Evolutionary conservation across 2,888 invertebrate genomes (phyloP).

Genomic region (Watsonalla binaria): DNA sequence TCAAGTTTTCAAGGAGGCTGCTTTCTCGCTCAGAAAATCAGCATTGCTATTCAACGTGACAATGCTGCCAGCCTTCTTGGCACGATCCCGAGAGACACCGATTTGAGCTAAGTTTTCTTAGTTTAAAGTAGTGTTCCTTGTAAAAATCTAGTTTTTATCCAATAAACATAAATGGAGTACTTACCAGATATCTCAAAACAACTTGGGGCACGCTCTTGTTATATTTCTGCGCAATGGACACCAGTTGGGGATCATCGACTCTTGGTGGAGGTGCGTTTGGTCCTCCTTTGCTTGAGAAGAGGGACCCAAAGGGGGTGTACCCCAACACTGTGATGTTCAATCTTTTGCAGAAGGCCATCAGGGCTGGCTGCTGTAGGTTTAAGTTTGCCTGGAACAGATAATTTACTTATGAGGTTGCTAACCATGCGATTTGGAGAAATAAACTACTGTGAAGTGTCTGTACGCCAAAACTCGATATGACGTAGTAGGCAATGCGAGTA

Average conservation of each 20-base stretch:
- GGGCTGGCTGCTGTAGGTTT: constrained; percentile 83
- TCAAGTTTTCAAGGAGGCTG: too few species aligned
- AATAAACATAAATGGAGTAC: too few species aligned
- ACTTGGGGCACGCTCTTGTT: constrained; percentile 82
- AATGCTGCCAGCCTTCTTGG: too few species aligned
- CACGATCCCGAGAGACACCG: too few species aligned
- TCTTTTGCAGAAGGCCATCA: constrained; percentile 83
- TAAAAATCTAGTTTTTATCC: neutral
- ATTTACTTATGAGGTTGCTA: neutral
- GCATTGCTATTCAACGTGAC: too few species aligned
- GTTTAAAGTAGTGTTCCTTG: too few species aligned
- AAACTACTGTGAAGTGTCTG: too few species aligned
- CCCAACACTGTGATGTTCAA: constrained; percentile 82
- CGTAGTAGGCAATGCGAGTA: too few species aligned
- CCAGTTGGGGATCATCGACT: constrained; percentile 73
- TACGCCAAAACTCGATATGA: too few species aligned
- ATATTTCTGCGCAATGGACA: constrained; percentile 78
- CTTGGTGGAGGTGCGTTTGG: constrained; percentile 71
- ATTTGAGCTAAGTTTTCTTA: neutral
- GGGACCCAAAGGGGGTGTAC: constrained; percentile 85
- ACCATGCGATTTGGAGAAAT: too few species aligned
- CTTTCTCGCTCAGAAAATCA: neutral
- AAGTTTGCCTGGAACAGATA: constrained; percentile 69
- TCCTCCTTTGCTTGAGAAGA: constrained; percentile 63
- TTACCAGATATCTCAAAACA: constrained; percentile 81